A percentile compares a stretch with the other conserved stretches of the same genome.
phyloP scores from a whole-genome alignment of 30 jellyfish, hydroid and myxozoan genomes.

The Rhopilema esculentum region DNA sequence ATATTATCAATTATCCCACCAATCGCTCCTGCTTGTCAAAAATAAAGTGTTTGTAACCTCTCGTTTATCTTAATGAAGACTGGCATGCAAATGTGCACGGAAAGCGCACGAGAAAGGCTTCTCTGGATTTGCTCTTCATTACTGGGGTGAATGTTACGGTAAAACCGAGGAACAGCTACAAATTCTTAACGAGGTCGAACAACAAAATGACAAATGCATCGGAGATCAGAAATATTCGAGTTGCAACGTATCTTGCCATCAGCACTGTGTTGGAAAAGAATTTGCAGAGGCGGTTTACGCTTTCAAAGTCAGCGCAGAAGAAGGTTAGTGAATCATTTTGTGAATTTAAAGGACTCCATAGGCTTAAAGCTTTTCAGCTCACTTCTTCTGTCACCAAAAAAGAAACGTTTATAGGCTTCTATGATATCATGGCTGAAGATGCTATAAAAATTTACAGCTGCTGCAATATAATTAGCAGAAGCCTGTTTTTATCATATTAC shows the following conservation, averaged over 20 bases:
- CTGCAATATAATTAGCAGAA: neutral
- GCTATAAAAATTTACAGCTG: neutral
- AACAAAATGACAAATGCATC: slow-evolving; percentile 1
- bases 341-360: neutral
- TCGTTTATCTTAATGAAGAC: neutral
- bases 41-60: neutral
- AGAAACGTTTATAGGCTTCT: neutral
- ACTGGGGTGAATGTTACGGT: slow-evolving; percentile 62
- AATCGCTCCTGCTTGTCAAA: neutral
- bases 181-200: neutral
- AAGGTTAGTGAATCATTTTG: neutral
- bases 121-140: slow-evolving; percentile 44
- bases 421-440: neutral
- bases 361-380: no score
- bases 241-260: slow-evolving; percentile 8
- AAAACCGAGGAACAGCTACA: neutral
- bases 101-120: slow-evolving; percentile 19
- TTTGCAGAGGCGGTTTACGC: slow-evolving; percentile 49
- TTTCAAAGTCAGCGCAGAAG: neutral
- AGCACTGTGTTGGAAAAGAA: slow-evolving; percentile 27
- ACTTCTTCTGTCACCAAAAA: neutral
- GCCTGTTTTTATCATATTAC: no score
- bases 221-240: slow-evolving; percentile 6
- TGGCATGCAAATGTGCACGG: slow-evolving; percentile 58
- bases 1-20: neutral